phyloP scores from a whole-genome alignment of 2,888 invertebrate genomes.

The Caenorhabditis sp. region DNA sequence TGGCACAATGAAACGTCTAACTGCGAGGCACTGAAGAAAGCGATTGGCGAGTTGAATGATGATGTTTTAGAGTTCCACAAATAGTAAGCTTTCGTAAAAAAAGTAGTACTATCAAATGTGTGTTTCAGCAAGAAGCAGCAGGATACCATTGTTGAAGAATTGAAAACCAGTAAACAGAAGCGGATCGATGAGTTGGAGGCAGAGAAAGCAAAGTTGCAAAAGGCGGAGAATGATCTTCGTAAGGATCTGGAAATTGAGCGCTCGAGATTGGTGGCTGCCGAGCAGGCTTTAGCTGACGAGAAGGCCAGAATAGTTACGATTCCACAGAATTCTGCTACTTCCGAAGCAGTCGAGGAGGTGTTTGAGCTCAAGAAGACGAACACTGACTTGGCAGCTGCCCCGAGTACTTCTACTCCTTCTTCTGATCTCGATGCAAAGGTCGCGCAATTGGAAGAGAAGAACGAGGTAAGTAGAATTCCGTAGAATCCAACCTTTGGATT shows the following conservation, averaged over 20 bases:
- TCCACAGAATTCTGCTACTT: slow-evolving; percentile 31
- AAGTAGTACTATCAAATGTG: too few species aligned
- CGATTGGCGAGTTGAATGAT: slow-evolving; percentile 27
- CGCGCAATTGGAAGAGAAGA: slow-evolving; percentile 36
- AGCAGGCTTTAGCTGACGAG: slow-evolving; percentile 19
- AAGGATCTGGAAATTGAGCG: slow-evolving; percentile 9
- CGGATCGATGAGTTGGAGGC: slow-evolving; percentile 20
- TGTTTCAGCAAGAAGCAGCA: slow-evolving; percentile 55
- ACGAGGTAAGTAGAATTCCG: slow-evolving; percentile 33
- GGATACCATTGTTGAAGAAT: slow-evolving; percentile 25
- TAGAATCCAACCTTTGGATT: too few species aligned
- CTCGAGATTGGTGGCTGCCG: background rate
- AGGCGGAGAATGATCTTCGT: slow-evolving; percentile 4
- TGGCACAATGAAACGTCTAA: slow-evolving; percentile 16
- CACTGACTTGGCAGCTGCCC: slow-evolving; percentile 43
- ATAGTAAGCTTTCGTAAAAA: slow-evolving; percentile 32
- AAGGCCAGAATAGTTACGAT: slow-evolving; percentile 35
- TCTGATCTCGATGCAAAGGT: slow-evolving; percentile 11
- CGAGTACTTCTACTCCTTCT: slow-evolving; percentile 26
- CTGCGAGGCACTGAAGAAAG: slow-evolving; percentile 4
- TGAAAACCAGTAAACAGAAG: slow-evolving; percentile 3
- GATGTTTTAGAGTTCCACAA: slow-evolving; percentile 45
- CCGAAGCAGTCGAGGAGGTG: slow-evolving; percentile 41
- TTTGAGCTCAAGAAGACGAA: slow-evolving; percentile 58
- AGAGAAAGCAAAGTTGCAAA: slow-evolving; percentile 14